These are phyloP conservation scores for Sarcophilus harrisii DNA, from an alignment of 2,797 vertebrate species.

Conservation along the genomic window DNA sequence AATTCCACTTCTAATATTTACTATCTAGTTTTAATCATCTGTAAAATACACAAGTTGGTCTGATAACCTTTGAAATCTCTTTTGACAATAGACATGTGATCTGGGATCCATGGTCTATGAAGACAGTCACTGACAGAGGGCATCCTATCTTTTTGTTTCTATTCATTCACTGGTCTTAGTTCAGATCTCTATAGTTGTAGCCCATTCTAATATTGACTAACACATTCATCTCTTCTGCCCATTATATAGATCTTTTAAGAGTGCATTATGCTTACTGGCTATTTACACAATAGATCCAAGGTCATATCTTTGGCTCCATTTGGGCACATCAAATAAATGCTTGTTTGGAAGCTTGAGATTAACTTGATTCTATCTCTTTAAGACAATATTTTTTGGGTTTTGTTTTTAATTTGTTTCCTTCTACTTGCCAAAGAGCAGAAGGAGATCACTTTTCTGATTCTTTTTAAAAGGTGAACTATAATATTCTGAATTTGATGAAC, in stretches of 20 bases:
- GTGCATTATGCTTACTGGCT: neutral
- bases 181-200: neutral
- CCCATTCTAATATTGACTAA: neutral
- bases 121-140: neutral
- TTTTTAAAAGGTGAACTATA: constrained; percentile 50
- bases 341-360: constrained; percentile 29
- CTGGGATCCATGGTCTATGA: neutral
- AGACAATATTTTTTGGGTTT: neutral
- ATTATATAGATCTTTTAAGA: neutral
- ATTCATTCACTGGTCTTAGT: neutral
- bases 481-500: constrained; percentile 71
- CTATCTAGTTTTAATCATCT: neutral
- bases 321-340: neutral
- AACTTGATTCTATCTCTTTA: neutral
- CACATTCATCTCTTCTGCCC: neutral
- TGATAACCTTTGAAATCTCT: neutral
- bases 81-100: neutral
- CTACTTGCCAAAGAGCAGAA: constrained; percentile 34
- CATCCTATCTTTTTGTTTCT: neutral
- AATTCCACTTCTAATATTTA: neutral
- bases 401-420: constrained; percentile 47
- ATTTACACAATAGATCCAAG: neutral
- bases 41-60: neutral
- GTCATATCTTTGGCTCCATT: neutral
- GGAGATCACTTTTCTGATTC: constrained; percentile 24